Evolutionary conservation across 2,888 invertebrate genomes (phyloP).

Genomic region (Allacma fusca): DNA sequence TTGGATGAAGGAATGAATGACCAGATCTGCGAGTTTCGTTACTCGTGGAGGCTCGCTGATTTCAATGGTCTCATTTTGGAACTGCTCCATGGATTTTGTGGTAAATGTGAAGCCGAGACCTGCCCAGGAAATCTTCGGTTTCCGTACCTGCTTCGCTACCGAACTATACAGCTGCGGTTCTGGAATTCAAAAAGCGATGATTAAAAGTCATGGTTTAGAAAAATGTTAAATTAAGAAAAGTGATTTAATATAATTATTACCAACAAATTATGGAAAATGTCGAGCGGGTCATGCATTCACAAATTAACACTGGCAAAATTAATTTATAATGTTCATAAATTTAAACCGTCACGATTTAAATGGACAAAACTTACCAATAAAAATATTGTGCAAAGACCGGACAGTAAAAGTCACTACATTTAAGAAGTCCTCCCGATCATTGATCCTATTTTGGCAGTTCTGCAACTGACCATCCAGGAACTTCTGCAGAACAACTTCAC

Average conservation of each 20-base stretch:
- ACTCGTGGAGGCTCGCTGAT: constrained; percentile 56
- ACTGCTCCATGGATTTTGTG: constrained; percentile 51
- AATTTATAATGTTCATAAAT: no score
- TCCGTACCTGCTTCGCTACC: constrained; percentile 52
- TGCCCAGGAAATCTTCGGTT: constrained; percentile 47
- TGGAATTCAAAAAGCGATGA: no score
- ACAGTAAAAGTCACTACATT: constrained; percentile 47
- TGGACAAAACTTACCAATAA: constrained; percentile 59
- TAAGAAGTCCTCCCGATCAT: constrained; percentile 42
- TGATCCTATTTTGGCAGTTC: constrained; percentile 38
- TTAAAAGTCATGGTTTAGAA: no score
- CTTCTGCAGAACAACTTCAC: constrained; percentile 46
- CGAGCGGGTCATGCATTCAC: no score
- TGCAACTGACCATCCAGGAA: constrained; percentile 49
- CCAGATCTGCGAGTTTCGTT: constrained; percentile 47
- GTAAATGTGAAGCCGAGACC: constrained; percentile 50
- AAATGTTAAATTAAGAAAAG: no score
- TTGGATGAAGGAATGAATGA: constrained; percentile 48
- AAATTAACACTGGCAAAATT: no score
- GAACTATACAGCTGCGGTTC: constrained; percentile 58
- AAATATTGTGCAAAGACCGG: constrained; percentile 51
- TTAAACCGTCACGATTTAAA: no score
- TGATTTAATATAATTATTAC: no score
- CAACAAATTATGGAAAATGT: no score
- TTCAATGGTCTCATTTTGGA: constrained; percentile 47